phyloP scores from a whole-genome alignment of 2,113 vertebrate species.

The Pollachius pollachius region DNA sequence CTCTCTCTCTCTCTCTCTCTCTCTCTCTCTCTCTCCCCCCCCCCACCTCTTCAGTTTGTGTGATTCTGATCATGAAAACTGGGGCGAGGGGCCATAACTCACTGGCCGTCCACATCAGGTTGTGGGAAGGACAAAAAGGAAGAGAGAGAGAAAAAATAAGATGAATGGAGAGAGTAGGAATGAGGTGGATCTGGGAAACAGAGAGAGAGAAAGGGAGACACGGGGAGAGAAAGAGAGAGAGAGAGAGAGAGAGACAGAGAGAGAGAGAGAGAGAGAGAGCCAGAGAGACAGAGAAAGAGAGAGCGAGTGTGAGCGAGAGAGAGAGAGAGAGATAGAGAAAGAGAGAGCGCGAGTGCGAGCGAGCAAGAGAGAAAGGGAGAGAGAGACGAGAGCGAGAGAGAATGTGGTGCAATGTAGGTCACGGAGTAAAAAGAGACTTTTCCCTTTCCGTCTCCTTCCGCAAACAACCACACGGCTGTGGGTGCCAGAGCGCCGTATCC shows the following conservation, averaged over 20 bases:
- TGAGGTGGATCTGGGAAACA: background rate
- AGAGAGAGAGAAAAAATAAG: background rate
- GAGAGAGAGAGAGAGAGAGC: background rate
- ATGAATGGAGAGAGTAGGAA: background rate
- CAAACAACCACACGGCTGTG: conserved; percentile 1
- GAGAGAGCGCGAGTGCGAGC: background rate
- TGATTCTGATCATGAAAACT: conserved; percentile 6
- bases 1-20: no score
- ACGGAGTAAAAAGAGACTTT: conserved; percentile 11
- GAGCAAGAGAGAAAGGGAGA: background rate
- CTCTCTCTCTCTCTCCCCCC: no score
- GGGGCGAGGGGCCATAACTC: conserved; percentile 10
- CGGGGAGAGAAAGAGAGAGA: background rate
- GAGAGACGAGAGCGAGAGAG: background rate
- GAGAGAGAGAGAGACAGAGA: background rate
- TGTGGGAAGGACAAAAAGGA: background rate
- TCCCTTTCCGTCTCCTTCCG: conserved; percentile 3
- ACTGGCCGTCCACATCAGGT: background rate
- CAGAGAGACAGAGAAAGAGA: background rate
- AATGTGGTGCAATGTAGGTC: conserved; percentile 22
- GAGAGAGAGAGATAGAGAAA: background rate
- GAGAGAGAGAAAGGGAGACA: background rate
- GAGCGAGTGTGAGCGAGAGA: no score
- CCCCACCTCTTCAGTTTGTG: background rate
- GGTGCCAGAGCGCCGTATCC: conserved; percentile 1